Conservation (phyloP, 1,140 invertebrate genomes). For the Arctopsyche grandis region DNA sequence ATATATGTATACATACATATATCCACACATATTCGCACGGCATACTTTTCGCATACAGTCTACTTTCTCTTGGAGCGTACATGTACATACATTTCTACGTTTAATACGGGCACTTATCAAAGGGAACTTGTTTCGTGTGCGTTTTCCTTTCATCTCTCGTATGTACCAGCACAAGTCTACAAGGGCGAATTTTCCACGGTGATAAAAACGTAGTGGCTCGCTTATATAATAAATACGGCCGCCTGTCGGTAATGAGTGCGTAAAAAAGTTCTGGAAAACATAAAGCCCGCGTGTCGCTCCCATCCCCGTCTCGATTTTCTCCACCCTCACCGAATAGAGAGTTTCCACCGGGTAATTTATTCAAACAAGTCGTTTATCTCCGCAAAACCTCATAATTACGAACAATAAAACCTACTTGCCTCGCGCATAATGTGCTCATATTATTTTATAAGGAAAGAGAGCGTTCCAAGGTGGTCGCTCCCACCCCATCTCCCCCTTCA, state of each 20-base stretch:
- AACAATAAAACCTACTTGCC: constrained; percentile 38
- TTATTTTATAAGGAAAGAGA: constrained; percentile 28
- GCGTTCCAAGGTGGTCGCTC: not conserved
- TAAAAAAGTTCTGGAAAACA: constrained; percentile 25
- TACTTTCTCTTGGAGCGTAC: not conserved
- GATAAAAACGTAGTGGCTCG: not conserved
- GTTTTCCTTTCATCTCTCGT: constrained; percentile 9
- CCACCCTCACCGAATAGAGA: constrained; percentile 29
- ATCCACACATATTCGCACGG: too few species aligned
- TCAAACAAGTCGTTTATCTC: constrained; percentile 47
- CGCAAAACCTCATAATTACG: constrained; percentile 41
- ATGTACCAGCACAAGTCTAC: not conserved
- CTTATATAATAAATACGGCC: not conserved
- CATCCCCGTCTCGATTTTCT: not conserved
- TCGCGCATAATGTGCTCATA: constrained; percentile 19
- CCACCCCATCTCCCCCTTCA: too few species aligned
- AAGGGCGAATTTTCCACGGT: too few species aligned
- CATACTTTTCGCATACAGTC: not conserved
- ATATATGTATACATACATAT: too few species aligned
- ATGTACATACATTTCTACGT: not conserved
- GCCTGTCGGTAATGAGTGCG: constrained; percentile 8
- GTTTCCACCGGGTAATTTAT: constrained; percentile 33
- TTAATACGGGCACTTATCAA: constrained; percentile 9
- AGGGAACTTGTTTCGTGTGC: not conserved
- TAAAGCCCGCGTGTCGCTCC: not conserved